phyloP scores from a whole-genome alignment of 2,797 vertebrate genomes.

The Siniperca undulata region DNA sequence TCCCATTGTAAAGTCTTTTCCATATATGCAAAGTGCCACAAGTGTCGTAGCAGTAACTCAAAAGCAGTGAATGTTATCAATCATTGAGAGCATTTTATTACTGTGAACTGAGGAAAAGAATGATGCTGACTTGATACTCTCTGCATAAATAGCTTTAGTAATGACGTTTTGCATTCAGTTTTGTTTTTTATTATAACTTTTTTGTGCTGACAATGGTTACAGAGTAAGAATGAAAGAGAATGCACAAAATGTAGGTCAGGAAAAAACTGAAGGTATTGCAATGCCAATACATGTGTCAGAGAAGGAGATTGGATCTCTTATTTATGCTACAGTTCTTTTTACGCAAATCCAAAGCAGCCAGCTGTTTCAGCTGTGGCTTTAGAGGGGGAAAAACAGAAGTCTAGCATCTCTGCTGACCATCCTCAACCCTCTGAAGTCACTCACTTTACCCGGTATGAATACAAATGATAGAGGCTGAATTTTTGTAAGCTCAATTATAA shows the following conservation, averaged over 20 bases:
- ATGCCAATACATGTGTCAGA: background rate
- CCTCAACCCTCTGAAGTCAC: background rate
- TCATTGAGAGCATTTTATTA: slow-evolving; percentile 35
- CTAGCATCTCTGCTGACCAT: background rate
- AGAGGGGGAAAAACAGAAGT: background rate
- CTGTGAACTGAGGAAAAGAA: background rate
- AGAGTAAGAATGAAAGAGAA: background rate
- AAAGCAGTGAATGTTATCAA: slow-evolving; percentile 66
- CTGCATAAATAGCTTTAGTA: background rate
- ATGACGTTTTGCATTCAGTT: background rate
- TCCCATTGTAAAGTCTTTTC: slow-evolving; percentile 67
- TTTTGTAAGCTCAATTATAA: background rate
- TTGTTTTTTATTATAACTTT: no score
- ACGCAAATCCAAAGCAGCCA: background rate
- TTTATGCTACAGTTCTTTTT: background rate
- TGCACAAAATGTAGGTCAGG: background rate
- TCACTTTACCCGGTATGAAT: background rate
- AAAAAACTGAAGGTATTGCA: background rate
- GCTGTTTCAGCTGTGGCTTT: background rate
- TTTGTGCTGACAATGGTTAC: background rate
- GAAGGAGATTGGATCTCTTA: background rate
- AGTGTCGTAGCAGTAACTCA: slow-evolving; percentile 27
- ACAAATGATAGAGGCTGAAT: background rate
- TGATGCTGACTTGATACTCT: background rate
- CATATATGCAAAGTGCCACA: slow-evolving; percentile 76